Evolutionary conservation across 2,113 vertebrate species (phyloP).

Genomic region (Mormyrus lacerda): DNA sequence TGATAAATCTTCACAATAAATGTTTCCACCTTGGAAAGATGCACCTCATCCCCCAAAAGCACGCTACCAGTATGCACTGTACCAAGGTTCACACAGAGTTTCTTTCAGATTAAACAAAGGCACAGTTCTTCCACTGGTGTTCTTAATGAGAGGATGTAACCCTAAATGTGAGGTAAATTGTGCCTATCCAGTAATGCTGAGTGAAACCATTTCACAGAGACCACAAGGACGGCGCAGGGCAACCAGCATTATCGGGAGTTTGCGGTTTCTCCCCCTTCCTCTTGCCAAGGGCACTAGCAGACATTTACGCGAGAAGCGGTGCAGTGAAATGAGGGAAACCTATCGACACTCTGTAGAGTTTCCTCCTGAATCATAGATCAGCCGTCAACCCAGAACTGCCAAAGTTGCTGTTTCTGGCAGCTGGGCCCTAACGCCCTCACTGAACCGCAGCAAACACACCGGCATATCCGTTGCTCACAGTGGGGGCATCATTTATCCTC

Average conservation of each 20-base stretch:
- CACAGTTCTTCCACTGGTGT: not conserved
- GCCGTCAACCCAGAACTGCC: conserved; percentile 21
- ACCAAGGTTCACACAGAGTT: not conserved
- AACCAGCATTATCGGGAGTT: not conserved
- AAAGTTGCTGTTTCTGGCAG: not conserved
- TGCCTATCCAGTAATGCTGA: not conserved
- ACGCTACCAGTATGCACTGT: not conserved
- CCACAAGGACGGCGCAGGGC: not conserved
- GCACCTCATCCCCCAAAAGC: not conserved
- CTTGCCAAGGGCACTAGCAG: conserved; percentile 12
- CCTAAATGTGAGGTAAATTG: conserved; percentile 11
- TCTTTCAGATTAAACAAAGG: conserved; percentile 3
- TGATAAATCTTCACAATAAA: not conserved
- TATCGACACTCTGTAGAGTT: conserved; percentile 4
- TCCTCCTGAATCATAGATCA: conserved; percentile 16
- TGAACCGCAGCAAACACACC: not conserved
- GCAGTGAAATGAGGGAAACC: conserved; percentile 7
- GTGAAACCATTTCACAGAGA: not conserved
- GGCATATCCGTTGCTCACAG: not conserved
- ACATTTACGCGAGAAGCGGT: conserved; percentile 17
- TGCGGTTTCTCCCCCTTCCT: not conserved
- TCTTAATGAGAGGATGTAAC: not conserved
- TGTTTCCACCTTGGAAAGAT: not conserved
- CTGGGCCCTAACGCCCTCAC: not conserved
- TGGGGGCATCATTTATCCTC: not conserved